Percentiles rank a stretch among this genome's conserved stretches.
phyloP scores from a whole-genome alignment of 92 coral and sea anemone genomes.

The Porites divaricata region DNA sequence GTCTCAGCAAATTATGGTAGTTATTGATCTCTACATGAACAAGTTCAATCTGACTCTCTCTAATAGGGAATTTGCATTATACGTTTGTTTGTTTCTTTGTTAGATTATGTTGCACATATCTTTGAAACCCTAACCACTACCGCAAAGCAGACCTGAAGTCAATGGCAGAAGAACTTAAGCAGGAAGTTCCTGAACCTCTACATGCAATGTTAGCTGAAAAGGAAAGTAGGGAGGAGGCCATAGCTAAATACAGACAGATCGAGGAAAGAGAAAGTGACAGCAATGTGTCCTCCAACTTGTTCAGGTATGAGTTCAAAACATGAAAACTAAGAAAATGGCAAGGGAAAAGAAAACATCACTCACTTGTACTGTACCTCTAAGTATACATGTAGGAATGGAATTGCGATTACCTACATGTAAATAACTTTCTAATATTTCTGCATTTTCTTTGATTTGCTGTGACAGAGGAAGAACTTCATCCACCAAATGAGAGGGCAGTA shows the following conservation, averaged over 20 bases:
- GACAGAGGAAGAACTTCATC: conserved; percentile 3
- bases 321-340: too few species aligned
- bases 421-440: conserved; percentile 8
- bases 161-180: conserved; percentile 34
- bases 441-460: conserved; percentile 4
- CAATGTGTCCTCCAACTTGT: conserved; percentile 12
- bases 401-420: conserved; percentile 1
- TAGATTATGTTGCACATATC: conserved; percentile 54
- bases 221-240: conserved; percentile 33
- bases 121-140: conserved; percentile 25
- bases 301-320: not conserved
- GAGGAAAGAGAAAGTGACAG: conserved; percentile 8
- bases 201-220: conserved; percentile 34
- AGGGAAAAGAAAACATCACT: too few species aligned
- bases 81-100: not conserved
- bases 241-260: not conserved
- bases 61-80: not conserved
- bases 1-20: conserved; percentile 40
- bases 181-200: conserved; percentile 47
- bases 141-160: conserved; percentile 22
- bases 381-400: not conserved
- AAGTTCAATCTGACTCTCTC: not conserved
- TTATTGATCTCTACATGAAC: not conserved
- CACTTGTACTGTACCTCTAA: not conserved
- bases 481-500: conserved; percentile 10